These are phyloP conservation scores for Sinocyclocheilus anshuiensis DNA, from an alignment of 2,113 vertebrate genomes.

Conservation along the genomic window DNA sequence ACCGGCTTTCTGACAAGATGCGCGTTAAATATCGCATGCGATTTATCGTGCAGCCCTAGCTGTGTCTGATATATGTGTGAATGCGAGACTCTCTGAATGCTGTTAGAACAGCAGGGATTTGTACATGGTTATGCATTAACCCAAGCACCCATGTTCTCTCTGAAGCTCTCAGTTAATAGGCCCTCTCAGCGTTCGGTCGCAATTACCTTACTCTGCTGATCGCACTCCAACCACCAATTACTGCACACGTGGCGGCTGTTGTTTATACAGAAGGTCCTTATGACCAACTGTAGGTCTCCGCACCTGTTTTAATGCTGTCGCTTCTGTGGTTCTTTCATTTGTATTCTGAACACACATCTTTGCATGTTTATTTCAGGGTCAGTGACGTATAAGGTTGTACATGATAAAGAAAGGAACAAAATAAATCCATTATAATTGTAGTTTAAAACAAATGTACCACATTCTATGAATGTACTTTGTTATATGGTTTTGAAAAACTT, in stretches of 20 bases:
- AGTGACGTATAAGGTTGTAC: not conserved
- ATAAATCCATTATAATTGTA: not conserved
- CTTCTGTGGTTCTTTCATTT: not conserved
- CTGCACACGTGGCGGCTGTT: not conserved
- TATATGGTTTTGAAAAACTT: not conserved
- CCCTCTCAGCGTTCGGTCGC: not conserved
- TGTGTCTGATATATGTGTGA: conserved; percentile 13
- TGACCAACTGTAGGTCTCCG: not conserved
- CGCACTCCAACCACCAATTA: conserved; percentile 37
- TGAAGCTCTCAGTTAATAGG: conserved; percentile 13
- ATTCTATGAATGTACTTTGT: not conserved
- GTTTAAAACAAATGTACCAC: no score
- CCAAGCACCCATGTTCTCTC: conserved; percentile 22
- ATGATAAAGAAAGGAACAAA: not conserved
- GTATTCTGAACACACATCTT: not conserved
- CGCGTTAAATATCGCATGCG: no score
- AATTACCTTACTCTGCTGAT: conserved; percentile 40
- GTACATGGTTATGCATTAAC: conserved; percentile 39
- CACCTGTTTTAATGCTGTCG: conserved; percentile 11
- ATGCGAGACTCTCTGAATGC: conserved; percentile 19
- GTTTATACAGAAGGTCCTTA: conserved; percentile 5
- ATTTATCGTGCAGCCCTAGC: no score
- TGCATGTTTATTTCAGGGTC: not conserved
- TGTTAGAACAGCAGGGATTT: conserved; percentile 13
- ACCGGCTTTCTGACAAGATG: no score